Percentiles rank a stretch among this genome's conserved stretches.
Evolutionary conservation across 2,888 invertebrate species (phyloP).

Genomic region (Halictus quadricinctus): DNA sequence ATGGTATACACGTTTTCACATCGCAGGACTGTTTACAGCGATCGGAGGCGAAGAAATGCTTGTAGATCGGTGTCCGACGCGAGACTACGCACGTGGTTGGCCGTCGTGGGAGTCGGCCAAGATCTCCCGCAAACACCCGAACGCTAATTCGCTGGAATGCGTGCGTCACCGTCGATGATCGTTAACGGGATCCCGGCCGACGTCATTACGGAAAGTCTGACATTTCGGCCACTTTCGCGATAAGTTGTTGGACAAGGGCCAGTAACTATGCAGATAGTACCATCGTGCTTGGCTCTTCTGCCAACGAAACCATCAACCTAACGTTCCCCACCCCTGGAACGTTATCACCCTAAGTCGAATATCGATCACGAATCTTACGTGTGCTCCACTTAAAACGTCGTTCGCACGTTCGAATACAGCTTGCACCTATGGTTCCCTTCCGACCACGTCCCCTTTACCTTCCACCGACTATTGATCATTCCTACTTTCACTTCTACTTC

Average conservation of each 20-base stretch:
- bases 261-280: background rate
- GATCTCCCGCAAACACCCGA: slow-evolving; percentile 55
- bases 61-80: background rate
- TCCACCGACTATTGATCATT: background rate
- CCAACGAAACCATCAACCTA: background rate
- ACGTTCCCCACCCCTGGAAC: background rate
- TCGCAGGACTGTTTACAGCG: background rate
- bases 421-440: slow-evolving; percentile 1
- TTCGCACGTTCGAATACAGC: background rate
- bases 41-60: background rate
- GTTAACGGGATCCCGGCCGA: slow-evolving; percentile 40
- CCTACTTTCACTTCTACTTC: background rate
- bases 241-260: slow-evolving; percentile 28
- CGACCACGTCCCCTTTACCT: background rate
- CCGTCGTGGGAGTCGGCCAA: slow-evolving; percentile 60
- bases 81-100: slow-evolving; percentile 42
- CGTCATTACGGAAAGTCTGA: slow-evolving; percentile 53
- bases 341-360: slow-evolving; percentile 2
- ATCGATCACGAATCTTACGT: slow-evolving; percentile 13
- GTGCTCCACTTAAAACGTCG: background rate
- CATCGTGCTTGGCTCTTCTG: background rate
- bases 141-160: slow-evolving; percentile 64
- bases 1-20: background rate
- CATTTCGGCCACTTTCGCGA: slow-evolving; percentile 44
- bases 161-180: slow-evolving; percentile 53